Conservation (phyloP, 2,888 invertebrate species). For the Epinotia ramella region DNA sequence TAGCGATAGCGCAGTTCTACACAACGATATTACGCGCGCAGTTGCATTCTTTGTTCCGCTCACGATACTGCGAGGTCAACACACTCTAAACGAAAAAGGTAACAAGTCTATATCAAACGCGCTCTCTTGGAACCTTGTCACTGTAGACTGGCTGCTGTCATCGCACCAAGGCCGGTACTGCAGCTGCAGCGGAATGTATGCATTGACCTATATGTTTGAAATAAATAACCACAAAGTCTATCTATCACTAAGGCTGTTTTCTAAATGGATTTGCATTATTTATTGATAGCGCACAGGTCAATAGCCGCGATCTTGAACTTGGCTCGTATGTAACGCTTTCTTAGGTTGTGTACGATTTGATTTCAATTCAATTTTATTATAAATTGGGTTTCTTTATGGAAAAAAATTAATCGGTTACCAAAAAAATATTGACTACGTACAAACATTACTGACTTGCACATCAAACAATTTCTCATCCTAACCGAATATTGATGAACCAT, state of each 20-base stretch:
- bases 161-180: conserved; percentile 40
- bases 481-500: too few relatives aligned
- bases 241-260: conserved; percentile 24
- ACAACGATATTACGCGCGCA: conserved; percentile 37
- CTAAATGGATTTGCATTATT: conserved; percentile 42
- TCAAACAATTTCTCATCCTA: too few relatives aligned
- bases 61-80: conserved; percentile 38
- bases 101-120: neutral
- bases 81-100: conserved; percentile 2
- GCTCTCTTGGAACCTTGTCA: neutral
- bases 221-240: conserved; percentile 21
- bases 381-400: too few relatives aligned
- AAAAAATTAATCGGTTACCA: too few relatives aligned
- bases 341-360: conserved; percentile 2
- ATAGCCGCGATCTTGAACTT: conserved; percentile 40
- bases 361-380: neutral
- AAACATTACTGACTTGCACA: too few relatives aligned
- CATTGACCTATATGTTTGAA: conserved; percentile 39
- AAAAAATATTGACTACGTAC: too few relatives aligned
- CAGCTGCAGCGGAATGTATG: conserved; percentile 39
- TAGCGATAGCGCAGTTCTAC: conserved; percentile 6
- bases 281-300: conserved; percentile 30
- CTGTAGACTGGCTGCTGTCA: conserved; percentile 25
- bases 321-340: conserved; percentile 3
- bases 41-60: conserved; percentile 44